phyloP scores from a whole-genome alignment of 2,113 vertebrate species.

The Bufo gargarizans region DNA sequence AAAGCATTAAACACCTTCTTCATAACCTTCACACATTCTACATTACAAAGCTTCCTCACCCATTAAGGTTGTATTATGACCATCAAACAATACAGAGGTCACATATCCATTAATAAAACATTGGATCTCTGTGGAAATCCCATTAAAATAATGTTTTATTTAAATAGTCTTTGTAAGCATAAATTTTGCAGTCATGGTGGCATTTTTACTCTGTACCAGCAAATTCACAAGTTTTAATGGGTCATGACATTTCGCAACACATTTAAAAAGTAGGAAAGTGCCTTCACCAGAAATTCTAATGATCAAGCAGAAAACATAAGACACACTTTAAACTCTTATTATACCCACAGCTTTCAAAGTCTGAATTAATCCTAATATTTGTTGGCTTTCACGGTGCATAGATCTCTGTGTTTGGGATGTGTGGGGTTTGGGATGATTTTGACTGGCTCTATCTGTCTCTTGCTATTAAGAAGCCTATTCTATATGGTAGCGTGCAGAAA shows the following conservation, averaged over 20 bases:
- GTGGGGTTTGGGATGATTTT: neutral
- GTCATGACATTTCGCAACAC: constrained; percentile 33
- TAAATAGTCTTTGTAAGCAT: constrained; percentile 40
- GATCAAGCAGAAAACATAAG: constrained; percentile 28
- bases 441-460: neutral
- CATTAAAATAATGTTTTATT: constrained; percentile 46
- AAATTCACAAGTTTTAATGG: constrained; percentile 20
- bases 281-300: constrained; percentile 20
- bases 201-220: constrained; percentile 17
- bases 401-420: too few species aligned
- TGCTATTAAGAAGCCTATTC: neutral
- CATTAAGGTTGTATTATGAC: constrained; percentile 19
- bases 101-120: constrained; percentile 36
- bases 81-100: constrained; percentile 30
- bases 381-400: neutral
- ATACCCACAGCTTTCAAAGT: neutral
- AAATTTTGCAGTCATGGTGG: constrained; percentile 30
- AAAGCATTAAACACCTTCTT: neutral
- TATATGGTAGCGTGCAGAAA: neutral
- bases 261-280: constrained; percentile 13
- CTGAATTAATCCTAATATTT: too few species aligned
- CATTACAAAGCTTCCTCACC: neutral
- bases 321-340: neutral
- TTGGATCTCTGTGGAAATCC: constrained; percentile 28
- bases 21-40: neutral